These are phyloP conservation scores for Ischnura elegans DNA, from an alignment of 2,888 invertebrate species.

Conservation along the genomic window DNA sequence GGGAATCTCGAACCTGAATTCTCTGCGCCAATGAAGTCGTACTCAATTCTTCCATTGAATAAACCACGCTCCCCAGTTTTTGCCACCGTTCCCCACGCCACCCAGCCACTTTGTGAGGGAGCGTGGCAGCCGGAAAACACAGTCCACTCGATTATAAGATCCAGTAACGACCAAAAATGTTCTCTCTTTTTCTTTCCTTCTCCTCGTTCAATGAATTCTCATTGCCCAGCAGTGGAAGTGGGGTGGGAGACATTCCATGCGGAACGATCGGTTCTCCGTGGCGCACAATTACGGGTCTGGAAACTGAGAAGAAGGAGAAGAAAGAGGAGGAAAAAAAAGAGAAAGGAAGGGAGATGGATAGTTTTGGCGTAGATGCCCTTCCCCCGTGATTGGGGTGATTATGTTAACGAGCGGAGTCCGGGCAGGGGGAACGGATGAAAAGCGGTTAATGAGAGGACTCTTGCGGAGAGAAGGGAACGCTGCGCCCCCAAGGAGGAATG, in stretches of 20 bases:
- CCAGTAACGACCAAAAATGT: slow-evolving; percentile 16
- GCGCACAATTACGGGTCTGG: background rate
- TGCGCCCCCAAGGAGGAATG: background rate
- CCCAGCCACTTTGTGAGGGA: background rate
- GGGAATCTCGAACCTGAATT: background rate
- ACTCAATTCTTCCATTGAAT: background rate
- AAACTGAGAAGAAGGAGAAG: background rate
- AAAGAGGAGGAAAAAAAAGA: background rate
- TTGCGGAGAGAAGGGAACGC: background rate
- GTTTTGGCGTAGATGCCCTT: background rate
- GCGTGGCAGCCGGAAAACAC: background rate
- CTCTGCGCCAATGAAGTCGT: background rate
- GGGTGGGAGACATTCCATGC: background rate
- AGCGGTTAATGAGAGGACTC: slow-evolving; percentile 26
- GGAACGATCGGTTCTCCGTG: background rate
- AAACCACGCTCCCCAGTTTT: background rate
- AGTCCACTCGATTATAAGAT: background rate
- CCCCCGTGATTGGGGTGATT: slow-evolving; percentile 31
- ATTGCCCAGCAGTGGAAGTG: background rate
- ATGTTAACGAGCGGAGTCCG: slow-evolving; percentile 9
- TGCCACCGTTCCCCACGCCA: background rate
- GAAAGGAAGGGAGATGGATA: background rate
- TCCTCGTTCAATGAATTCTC: slow-evolving; percentile 13
- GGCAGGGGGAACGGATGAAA: slow-evolving; percentile 23
- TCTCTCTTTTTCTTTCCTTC: background rate